Base-by-base conservation (phyloP, 2,113 vertebrate species). In the Herpetotheres cachinnans region DNA sequence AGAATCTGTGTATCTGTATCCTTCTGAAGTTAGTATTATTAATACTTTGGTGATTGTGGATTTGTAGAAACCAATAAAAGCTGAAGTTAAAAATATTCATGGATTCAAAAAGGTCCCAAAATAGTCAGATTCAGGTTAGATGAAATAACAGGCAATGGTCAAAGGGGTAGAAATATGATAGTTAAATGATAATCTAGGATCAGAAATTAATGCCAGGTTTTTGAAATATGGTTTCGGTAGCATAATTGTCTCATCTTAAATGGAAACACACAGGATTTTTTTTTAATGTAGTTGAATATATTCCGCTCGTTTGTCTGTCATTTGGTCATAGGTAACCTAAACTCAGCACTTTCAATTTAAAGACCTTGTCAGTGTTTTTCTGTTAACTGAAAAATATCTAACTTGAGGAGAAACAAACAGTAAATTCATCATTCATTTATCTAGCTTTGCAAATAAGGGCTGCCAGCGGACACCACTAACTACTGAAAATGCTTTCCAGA, bases 231-330 rank as follows among this genome's bases (percentile, higher is more conserved):
- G 10, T 36, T 93, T 83, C 38, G 12, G 17, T 56, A 91, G 81
- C 40, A 30, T 38, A 83, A 40, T 78, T 79, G 17, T 92, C 94
- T 96, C 47, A n/a, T 96, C 76, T 66, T 77, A 92, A 94, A 73
- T 73, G 63, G 52, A 95, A 66, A 56, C 26, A 36, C 49, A 11
- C 20, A 49, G 55, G 32, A 29, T 3, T 40, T 62, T 25, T 78
- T 79, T 69, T 34, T 6, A 29, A 74, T 27, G 34, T 21, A 49
- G 27, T 69, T 90, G 9, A 92, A 71, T 85, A 47, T 62, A 65
- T 87, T 86, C 56, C 78, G 38, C 36, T 93, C 25, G 50, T 89
- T 91, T 77, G 59, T 78, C 55, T 65, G 58, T 84, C 42, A 36
- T 49, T 90, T 84, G 36, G 38, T 44, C 36, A 14, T 16, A 74